phyloP scores from a whole-genome alignment of 2,113 vertebrate genomes.

The Caranx ignobilis region DNA sequence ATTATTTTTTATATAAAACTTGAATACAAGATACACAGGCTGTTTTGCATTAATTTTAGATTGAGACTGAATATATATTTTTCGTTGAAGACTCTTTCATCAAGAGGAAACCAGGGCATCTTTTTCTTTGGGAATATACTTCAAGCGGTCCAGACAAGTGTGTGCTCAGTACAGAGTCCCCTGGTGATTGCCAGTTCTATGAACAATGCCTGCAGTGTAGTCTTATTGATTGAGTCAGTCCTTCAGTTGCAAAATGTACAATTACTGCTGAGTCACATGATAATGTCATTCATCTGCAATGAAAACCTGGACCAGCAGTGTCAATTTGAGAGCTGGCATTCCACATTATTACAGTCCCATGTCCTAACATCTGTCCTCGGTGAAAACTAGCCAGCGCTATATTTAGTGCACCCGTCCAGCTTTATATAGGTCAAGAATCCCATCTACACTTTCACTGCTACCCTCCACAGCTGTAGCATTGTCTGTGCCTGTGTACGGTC shows the following conservation, averaged over 20 bases:
- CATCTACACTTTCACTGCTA: constrained; percentile 57
- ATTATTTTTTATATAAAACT: constrained; percentile 7
- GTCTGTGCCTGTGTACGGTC: constrained; percentile 29
- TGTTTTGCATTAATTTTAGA: constrained; percentile 37
- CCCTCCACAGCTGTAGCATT: constrained; percentile 34
- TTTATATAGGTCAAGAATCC: constrained; percentile 81
- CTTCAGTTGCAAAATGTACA: constrained; percentile 32
- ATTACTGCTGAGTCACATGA: constrained; percentile 50
- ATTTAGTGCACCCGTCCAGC: constrained; percentile 73
- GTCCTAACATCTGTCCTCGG: constrained; percentile 78
- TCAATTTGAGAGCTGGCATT: constrained; percentile 40
- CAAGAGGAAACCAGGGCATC: constrained; percentile 52
- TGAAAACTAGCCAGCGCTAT: constrained; percentile 71
- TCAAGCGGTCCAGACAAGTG: constrained; percentile 27
- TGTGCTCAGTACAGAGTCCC: constrained; percentile 38
- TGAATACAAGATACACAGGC: not conserved
- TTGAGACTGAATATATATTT: constrained; percentile 38
- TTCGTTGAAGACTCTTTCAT: constrained; percentile 49
- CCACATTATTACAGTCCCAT: constrained; percentile 49
- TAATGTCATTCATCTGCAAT: constrained; percentile 37
- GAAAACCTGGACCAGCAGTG: constrained; percentile 16
- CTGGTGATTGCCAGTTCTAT: constrained; percentile 41
- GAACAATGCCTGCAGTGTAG: constrained; percentile 58
- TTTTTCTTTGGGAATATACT: constrained; percentile 51
- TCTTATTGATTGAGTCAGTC: constrained; percentile 54